Conservation (phyloP, 2,888 invertebrate species). For the Agrochola litura region DNA sequence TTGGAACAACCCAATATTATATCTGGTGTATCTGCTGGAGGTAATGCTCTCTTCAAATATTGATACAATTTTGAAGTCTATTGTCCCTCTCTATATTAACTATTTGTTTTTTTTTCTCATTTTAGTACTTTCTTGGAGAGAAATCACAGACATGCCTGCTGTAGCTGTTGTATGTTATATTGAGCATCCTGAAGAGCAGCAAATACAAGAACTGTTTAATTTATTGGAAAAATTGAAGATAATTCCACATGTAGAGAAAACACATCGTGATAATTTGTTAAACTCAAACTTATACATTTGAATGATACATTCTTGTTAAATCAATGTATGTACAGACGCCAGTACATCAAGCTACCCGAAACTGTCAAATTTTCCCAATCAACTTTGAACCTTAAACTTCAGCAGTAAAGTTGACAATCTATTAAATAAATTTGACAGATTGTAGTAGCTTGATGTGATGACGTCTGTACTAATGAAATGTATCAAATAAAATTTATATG, state of each 20-base stretch:
- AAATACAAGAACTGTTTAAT: constrained; percentile 77
- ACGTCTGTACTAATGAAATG: constrained; percentile 10
- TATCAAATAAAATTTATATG: background rate
- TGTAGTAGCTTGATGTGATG: no score
- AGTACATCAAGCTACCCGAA: no score
- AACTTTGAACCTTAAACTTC: no score
- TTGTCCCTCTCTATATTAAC: background rate
- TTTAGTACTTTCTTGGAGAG: constrained; percentile 83
- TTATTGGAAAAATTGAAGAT: constrained; percentile 79
- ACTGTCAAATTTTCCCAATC: no score
- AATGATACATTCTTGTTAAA: constrained; percentile 50
- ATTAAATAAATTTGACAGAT: no score
- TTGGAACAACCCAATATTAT: constrained; percentile 88
- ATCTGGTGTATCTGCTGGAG: constrained; percentile 87
- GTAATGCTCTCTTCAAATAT: constrained; percentile 69
- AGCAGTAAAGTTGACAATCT: no score
- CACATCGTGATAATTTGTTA: constrained; percentile 71
- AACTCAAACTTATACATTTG: constrained; percentile 86
- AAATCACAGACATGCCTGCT: constrained; percentile 78
- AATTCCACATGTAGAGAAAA: constrained; percentile 66
- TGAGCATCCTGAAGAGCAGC: constrained; percentile 80
- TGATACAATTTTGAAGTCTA: background rate
- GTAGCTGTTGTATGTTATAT: constrained; percentile 80
- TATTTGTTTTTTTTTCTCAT: constrained; percentile 63
- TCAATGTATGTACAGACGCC: background rate